These are phyloP conservation scores for Tapera naevia DNA, from an alignment of 2,797 vertebrate species.

Conservation along the genomic window DNA sequence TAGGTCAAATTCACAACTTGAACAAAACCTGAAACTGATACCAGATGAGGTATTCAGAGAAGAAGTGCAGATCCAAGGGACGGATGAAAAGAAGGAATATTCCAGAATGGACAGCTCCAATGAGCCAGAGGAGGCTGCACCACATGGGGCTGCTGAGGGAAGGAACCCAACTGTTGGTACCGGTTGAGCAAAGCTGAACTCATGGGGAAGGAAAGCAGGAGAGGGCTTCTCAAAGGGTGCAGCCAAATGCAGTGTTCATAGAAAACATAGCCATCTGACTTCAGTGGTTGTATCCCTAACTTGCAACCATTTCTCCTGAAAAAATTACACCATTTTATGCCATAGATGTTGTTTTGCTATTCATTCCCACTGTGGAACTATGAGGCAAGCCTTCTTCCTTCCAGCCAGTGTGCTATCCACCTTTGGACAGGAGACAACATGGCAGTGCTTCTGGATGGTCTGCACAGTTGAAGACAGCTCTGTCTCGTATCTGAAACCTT, in stretches of 20 bases:
- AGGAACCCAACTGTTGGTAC: background rate
- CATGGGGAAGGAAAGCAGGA: background rate
- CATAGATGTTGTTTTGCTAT: background rate
- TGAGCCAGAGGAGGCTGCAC: background rate
- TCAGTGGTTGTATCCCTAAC: background rate
- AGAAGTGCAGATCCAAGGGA: background rate
- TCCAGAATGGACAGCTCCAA: background rate
- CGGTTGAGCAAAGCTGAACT: background rate
- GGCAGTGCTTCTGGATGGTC: background rate
- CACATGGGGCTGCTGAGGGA: background rate
- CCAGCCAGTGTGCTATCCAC: background rate
- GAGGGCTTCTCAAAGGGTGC: background rate
- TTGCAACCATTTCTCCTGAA: background rate
- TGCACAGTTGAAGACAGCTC: background rate
- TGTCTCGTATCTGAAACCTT: background rate
- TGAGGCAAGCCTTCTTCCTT: background rate
- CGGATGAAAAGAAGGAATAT: background rate
- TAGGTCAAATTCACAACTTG: background rate
- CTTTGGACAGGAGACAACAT: too few relatives aligned
- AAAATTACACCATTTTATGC: background rate
- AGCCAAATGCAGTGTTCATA: background rate
- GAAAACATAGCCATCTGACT: background rate
- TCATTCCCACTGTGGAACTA: background rate
- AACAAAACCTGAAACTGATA: background rate
- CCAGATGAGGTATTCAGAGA: background rate